Evolutionary conservation across 1,140 invertebrate genomes (phyloP), one percentile per base, ranked within the genome.

Genomic region (Heliothis virescens): DNA sequence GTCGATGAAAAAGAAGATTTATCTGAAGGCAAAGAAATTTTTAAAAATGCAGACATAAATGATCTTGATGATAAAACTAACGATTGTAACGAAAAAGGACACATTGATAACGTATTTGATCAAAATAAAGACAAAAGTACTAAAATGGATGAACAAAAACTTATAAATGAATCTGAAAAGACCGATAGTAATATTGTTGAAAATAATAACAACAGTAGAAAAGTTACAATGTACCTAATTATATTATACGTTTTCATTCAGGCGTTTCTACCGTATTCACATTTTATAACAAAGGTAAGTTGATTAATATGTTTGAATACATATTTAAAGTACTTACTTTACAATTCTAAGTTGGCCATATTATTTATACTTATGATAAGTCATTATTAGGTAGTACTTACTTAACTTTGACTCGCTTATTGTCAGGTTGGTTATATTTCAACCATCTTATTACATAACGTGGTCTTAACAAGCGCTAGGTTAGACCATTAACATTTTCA

Each of bases 251-350:
- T 97, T 67, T 82, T 90, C 0, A 77, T 97, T 3, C 98, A 99
- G 94, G 91, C 96, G 0, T 97, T 97, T 85, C 87, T 98, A 48
- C 97, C 97, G 0, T 98, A 97, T 91, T 98, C 98, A 4, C 98
- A 98, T 94, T 98, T 97, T 82, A 96, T 98, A 26, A 98, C 97
- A 0, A 97, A 97, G 95, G 97, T 97, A 94, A 84, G 48, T 41
- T 47, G 7, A 41, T n/a, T 63, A 16, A 62, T 11, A 57, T 41
- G 5, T 9, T 41, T 41, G 34, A 41, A 41, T 41, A 41, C 5
- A 41, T 41, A 1, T 41, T 1, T 41, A 41, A 41, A 41, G n/a
- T 41, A 41, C 1, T 41, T 41, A 41, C 34, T 1, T 34, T 34
- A 3, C 34, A 5, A 34, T 5, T 34, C 7, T 41, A 41, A 41